phyloP scores from a whole-genome alignment of 2,113 vertebrate species.

The Seriola rivoliana region DNA sequence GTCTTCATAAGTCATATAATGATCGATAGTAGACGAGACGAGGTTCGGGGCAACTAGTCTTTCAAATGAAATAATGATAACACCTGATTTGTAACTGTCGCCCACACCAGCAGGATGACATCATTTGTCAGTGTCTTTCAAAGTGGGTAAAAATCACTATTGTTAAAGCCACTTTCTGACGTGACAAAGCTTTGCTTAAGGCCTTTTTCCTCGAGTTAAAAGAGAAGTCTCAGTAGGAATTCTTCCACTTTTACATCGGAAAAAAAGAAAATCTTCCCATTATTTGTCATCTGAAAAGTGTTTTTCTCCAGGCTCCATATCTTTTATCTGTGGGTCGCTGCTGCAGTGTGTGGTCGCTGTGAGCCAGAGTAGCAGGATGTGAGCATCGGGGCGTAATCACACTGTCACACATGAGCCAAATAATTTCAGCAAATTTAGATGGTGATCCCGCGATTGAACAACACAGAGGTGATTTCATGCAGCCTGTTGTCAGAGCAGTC shows the following conservation, averaged over 20 bases:
- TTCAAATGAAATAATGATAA: no score
- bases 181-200: not conserved
- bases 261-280: not conserved
- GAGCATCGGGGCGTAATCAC: not conserved
- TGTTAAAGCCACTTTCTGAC: not conserved
- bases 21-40: not conserved
- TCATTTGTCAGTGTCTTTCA: not conserved
- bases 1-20: no score
- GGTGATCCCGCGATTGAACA: not conserved
- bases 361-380: not conserved
- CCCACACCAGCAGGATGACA: not conserved
- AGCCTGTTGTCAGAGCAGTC: not conserved
- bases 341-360: not conserved
- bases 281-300: not conserved
- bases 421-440: constrained; percentile 8
- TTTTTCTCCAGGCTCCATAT: not conserved
- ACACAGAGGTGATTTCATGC: not conserved
- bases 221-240: not conserved
- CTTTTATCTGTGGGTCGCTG: not conserved
- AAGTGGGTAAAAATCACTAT: not conserved
- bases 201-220: not conserved
- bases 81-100: no score
- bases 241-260: not conserved
- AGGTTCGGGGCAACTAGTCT: not conserved
- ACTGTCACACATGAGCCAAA: not conserved